Conservation (phyloP, 2,797 vertebrate genomes). For the Clarias fuscus region DNA sequence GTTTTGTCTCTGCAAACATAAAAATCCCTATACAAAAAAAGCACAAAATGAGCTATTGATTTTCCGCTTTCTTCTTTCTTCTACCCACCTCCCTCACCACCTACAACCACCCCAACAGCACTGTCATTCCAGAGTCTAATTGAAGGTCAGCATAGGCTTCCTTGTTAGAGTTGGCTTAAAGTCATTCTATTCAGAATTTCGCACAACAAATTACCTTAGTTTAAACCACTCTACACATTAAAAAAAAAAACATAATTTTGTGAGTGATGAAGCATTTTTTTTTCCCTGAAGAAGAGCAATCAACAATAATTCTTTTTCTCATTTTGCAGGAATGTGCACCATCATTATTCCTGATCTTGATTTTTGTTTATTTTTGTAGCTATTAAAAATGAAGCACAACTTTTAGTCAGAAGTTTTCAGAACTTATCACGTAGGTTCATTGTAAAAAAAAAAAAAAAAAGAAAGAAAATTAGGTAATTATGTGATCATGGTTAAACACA, state of each 20-base stretch:
- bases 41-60: constrained; percentile 95
- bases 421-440: not conserved
- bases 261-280: constrained; percentile 55
- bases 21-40: constrained; percentile 86
- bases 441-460: not conserved
- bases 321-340: not conserved
- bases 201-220: constrained; percentile 63
- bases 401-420: not conserved
- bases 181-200: constrained; percentile 64
- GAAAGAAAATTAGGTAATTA: not conserved
- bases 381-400: not conserved
- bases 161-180: constrained; percentile 75
- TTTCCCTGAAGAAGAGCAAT: constrained; percentile 49
- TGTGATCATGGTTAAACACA: constrained; percentile 1
- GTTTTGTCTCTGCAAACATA: constrained; percentile 89
- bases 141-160: constrained; percentile 89
- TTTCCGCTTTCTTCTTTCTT: constrained; percentile 71
- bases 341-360: constrained; percentile 36
- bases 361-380: constrained; percentile 27
- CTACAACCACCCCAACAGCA: constrained; percentile 70
- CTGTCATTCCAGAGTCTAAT: constrained; percentile 90
- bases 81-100: constrained; percentile 61
- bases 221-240: constrained; percentile 40
- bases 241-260: constrained; percentile 39
- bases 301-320: constrained; percentile 29